Conservation (phyloP, 2,888 invertebrate species). For the Dicyrtomina minuta region DNA sequence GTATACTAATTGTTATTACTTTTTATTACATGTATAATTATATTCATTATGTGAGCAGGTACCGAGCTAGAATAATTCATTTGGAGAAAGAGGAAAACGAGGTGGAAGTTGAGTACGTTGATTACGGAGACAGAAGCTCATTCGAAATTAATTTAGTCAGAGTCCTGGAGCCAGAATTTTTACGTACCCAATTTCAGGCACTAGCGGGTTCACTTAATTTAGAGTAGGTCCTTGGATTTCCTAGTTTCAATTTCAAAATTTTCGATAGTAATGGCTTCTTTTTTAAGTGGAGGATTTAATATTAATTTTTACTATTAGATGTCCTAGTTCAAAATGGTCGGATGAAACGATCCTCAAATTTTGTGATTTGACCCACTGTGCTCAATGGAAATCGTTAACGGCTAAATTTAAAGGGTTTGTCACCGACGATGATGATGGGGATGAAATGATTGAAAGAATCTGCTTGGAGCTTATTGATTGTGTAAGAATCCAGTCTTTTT, state of each 20-base stretch:
- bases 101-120: slow-evolving; percentile 73
- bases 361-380: slow-evolving; percentile 57
- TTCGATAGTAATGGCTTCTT: no score
- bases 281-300: no score
- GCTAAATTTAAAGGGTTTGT: slow-evolving; percentile 72
- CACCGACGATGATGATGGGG: slow-evolving; percentile 62
- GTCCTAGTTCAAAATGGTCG: slow-evolving; percentile 54
- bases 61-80: slow-evolving; percentile 70
- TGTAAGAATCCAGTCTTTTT: no score
- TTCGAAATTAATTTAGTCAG: slow-evolving; percentile 68
- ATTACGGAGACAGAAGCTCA: slow-evolving; percentile 81
- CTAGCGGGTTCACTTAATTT: slow-evolving; percentile 63
- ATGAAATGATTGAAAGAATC: slow-evolving; percentile 61
- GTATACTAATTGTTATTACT: no score
- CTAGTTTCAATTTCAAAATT: no score
- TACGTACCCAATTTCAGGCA: slow-evolving; percentile 75
- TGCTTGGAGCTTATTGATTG: slow-evolving; percentile 66
- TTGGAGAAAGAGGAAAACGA: slow-evolving; percentile 67
- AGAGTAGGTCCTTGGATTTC: slow-evolving; percentile 36
- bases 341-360: slow-evolving; percentile 56
- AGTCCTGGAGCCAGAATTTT: slow-evolving; percentile 73
- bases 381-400: slow-evolving; percentile 75
- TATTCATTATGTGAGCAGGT: slow-evolving; percentile 62
- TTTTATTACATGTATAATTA: no score
- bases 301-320: slow-evolving; percentile 29